Conservation (phyloP, 2,888 invertebrate species). For the Eristalis arbustorum region DNA sequence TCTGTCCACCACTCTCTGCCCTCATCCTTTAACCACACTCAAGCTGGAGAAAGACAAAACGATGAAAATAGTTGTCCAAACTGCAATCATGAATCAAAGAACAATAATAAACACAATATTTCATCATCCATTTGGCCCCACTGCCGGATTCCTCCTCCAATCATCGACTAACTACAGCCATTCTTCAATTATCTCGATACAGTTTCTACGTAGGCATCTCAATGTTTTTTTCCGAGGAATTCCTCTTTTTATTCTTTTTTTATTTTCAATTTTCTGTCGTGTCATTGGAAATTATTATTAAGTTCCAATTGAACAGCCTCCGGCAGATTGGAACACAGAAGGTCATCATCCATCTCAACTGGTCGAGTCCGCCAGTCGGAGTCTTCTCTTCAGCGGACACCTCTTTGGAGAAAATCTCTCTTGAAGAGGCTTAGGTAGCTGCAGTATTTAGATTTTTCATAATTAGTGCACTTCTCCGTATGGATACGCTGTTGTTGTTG, state of each 20-base stretch:
- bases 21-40: neutral
- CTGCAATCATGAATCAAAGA: neutral
- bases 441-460: conserved; percentile 34
- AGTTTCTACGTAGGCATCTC: conserved; percentile 1
- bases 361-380: neutral
- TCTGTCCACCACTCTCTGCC: too few relatives aligned
- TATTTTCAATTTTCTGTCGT: conserved; percentile 5
- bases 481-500: neutral
- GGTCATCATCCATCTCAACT: conserved; percentile 5
- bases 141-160: neutral
- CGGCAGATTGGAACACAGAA: neutral
- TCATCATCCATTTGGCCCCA: neutral
- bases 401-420: neutral
- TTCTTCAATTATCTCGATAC: conserved; percentile 18
- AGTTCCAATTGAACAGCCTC: conserved; percentile 19
- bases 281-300: conserved; percentile 32
- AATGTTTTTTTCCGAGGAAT: conserved; percentile 1
- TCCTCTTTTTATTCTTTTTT: neutral
- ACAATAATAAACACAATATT: neutral
- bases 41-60: neutral
- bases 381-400: neutral
- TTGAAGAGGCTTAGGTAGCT: neutral
- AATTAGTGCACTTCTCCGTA: conserved; percentile 40
- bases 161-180: neutral
- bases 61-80: neutral